Evolutionary conservation across 1,140 invertebrate genomes (phyloP).

Genomic region (Ooceraea biroi): DNA sequence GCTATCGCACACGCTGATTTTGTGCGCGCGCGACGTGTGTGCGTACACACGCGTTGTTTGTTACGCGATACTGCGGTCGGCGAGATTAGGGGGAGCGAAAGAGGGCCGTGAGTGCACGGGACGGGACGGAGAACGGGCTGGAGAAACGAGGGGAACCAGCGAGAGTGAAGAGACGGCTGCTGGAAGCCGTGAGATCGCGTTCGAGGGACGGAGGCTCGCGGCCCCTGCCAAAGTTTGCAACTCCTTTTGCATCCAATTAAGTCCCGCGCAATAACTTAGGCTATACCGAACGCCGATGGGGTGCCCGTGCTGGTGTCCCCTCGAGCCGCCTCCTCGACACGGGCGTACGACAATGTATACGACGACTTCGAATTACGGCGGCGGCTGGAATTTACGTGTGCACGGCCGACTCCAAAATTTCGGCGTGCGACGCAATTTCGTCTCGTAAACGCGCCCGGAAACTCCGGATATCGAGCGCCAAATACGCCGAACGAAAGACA

Average conservation of each 20-base stretch:
- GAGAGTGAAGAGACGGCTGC: slow-evolving; percentile 38
- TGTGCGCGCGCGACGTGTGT: slow-evolving; percentile 14
- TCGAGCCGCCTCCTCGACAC: background rate
- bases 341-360: slow-evolving; percentile 62
- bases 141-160: background rate
- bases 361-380: slow-evolving; percentile 69
- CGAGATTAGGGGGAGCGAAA: slow-evolving; percentile 50
- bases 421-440: slow-evolving; percentile 2
- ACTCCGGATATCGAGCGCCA: too few relatives aligned
- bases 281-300: slow-evolving; percentile 68
- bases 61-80: slow-evolving; percentile 45
- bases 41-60: slow-evolving; percentile 57
- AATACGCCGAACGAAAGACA: background rate
- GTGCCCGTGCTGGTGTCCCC: slow-evolving; percentile 15
- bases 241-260: slow-evolving; percentile 79
- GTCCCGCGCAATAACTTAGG: slow-evolving; percentile 77
- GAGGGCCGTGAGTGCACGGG: background rate
- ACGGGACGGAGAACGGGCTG: background rate
- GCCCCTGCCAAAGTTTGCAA: slow-evolving; percentile 73
- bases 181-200: slow-evolving; percentile 70
- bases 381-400: slow-evolving; percentile 28
- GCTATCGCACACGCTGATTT: background rate
- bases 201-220: slow-evolving; percentile 53
- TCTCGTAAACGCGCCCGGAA: background rate
- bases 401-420: slow-evolving; percentile 40